A percentile compares a stretch with the other conserved stretches of the same genome.
phyloP scores from a whole-genome alignment of 2,888 invertebrate genomes.

The Drosophila kanekoi region DNA sequence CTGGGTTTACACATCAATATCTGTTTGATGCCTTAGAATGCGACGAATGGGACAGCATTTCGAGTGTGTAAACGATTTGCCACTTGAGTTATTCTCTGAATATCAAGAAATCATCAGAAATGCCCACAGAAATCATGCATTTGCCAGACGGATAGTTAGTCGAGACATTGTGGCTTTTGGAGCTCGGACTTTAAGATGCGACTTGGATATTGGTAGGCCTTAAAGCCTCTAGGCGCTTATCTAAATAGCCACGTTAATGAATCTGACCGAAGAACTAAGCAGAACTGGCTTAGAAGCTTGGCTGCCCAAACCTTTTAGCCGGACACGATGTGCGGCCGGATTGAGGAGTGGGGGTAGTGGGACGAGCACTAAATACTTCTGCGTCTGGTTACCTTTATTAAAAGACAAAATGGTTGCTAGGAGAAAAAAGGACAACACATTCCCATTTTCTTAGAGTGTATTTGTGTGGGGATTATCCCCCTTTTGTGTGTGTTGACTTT shows the following conservation, averaged over 20 bases:
- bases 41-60: constrained; percentile 75
- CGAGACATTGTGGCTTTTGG: constrained; percentile 12
- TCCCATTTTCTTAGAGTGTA: constrained; percentile 56
- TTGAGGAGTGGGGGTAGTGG: constrained; percentile 1
- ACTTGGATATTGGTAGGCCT: constrained; percentile 43
- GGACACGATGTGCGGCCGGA: constrained; percentile 31
- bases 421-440: constrained; percentile 51
- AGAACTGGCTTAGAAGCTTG: constrained; percentile 68
- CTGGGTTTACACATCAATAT: constrained; percentile 36
- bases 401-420: constrained; percentile 62
- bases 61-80: constrained; percentile 83
- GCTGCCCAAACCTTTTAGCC: constrained; percentile 70
- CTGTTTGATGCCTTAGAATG: constrained; percentile 62
- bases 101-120: constrained; percentile 76
- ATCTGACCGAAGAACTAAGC: constrained; percentile 73
- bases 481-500: constrained; percentile 71
- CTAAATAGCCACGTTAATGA: constrained; percentile 81
- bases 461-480: constrained; percentile 74
- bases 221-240: constrained; percentile 65
- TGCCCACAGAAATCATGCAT: constrained; percentile 49
- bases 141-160: constrained; percentile 17
- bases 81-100: constrained; percentile 83
- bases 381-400: constrained; percentile 59
- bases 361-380: constrained; percentile 68
- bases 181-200: constrained; percentile 58